Base-by-base conservation (phyloP, 2,888 invertebrate genomes). In the Ophioninae sp. region DNA sequence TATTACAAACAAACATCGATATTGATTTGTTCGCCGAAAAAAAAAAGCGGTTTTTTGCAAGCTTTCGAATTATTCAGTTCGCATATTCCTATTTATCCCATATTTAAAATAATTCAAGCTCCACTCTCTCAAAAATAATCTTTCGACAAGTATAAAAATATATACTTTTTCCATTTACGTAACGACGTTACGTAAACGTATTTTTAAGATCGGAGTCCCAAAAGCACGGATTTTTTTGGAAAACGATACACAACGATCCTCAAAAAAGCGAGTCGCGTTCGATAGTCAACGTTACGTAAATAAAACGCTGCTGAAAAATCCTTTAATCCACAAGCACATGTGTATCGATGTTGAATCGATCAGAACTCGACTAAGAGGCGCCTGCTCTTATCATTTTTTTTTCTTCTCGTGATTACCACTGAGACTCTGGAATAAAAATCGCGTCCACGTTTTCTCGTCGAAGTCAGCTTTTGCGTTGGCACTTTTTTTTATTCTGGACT, bases 311-410 rank as follows among this genome's bases (percentile, higher is more conserved):
- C 17, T 10, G 13, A 50, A 50, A 17, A 17, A 50, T 13, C 50
- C 17, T 50, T 50, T 44, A 17, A 3, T 50, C 13, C 8, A 10
- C 50, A 72, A 1, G 30, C 30, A 23, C n/a, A 13, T 41, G 13
- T 61, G 44, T 68, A 75, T 39, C 56, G 37, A 75, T 21, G 64
- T 44, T 6, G 56, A 67, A 76, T 76, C 44, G 44, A 69, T 44
- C 37, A 61, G 30, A 37, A 39, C 57, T 76, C 67, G 76, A 21
- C 77, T 20, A 41, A 41, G 69, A 64, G 78, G 64, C 78, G 78
- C 78, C 70, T 56, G 21, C 20, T 50, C 69, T 77, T 77, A 77
- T 77, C 77, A 5, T 1, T 21, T 44, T 30, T 10, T 56, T 30
- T 57, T 57, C 57, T 57, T 57, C 57, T 37, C 21, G 17, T 17